Base-by-base conservation (phyloP, 1,140 invertebrate species). In the Drosophila nigrodunni region DNA sequence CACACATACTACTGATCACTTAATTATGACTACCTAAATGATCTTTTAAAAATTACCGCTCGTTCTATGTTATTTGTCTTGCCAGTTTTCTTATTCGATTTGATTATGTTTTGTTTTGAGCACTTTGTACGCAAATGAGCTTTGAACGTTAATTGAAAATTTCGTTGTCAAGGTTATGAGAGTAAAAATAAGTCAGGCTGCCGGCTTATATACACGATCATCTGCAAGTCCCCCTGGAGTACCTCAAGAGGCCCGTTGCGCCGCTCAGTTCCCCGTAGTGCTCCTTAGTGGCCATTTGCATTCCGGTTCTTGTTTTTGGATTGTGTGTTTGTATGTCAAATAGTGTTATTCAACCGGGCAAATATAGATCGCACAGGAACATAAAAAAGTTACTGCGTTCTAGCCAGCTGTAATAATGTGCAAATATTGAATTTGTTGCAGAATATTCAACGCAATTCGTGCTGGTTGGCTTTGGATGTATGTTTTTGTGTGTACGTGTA, bases 111-210 rank as follows among this genome's bases (percentile, higher is more conserved):
- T n/a, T 46, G 35, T 39, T 15, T 30, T 55, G 59, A 44, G 52
- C 66, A 50, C 47, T 62, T 35, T 44, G 41, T 77, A 76, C 64
- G 66, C 80, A 79, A 80, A 83, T 83, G 82, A 68, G 70, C 60
- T 44, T 35, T 57, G 66, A 41, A 37, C 60, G 82, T 78, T 85
- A 81, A 87, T 87, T 88, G 77, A 62, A 65, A 83, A 72, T 83
- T 83, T 88, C 83, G 77, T 77, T 88, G 80, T 89, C 80, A 88
- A 88, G 83, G 83, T 88, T 88, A 66, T 73, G 25, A 10, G 34
- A 9, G 49, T 52, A 34, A 30, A 5, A 9, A 43, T 44, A 55
- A 57, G 62, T 60, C 43, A 60, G 49, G 66, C 47, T 10, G 62
- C 54, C 60, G 65, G 49, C 54, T 75, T 66, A 64, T 59, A 60